Evolutionary conservation across 2,888 invertebrate species (phyloP), one percentile per base, ranked within the genome.

Genomic region (Andrena flavipes): DNA sequence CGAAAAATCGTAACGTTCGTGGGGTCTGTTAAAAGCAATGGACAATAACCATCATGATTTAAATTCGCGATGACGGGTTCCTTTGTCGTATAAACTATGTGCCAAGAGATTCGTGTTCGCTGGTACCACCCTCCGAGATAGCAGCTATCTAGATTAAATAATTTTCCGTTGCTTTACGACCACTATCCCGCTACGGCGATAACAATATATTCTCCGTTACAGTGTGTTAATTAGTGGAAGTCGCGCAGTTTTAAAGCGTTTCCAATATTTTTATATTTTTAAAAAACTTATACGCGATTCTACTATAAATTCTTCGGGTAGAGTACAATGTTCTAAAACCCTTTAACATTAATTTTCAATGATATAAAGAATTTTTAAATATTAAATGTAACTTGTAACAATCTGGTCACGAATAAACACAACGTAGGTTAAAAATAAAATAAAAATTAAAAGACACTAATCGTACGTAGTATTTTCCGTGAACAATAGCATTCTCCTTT

Each of bases 81-180:
- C 20, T n/a, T 49, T 10, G 51, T 8, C 42, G 16, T 23, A 16
- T 42, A 42, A 42, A 42, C 42, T 42, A 42, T 6, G 49, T 8
- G n/a, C 1, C 35, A 64, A 64, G 63, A 68, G 65, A 65, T 16
- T 10, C 13, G 1, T 62, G 54, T 75, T 74, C 81, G 56, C 26
- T 26, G 20, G 51, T 29, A 23, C 42, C 68, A 8, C 29, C 10
- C 2, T 33, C 1, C 13, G 20, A 70, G 81, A 82, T 81, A 82
- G 23, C 62, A 54, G 23, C 13, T 76, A 82, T 82, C 81, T 70
- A 71, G 67, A 75, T 82, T 63, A 81, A 82, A 81, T 76, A 82
- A 81, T 51, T 70, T 33, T 26, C 63, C 49, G 10, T 23, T 63
- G 30, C 42, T 71, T 82, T 68, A 76, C 63, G 35, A 56, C 26